Evolutionary conservation across 2,113 vertebrate species (phyloP), one percentile per base, ranked within the genome.

Genomic region (Apeltes quadracus): DNA sequence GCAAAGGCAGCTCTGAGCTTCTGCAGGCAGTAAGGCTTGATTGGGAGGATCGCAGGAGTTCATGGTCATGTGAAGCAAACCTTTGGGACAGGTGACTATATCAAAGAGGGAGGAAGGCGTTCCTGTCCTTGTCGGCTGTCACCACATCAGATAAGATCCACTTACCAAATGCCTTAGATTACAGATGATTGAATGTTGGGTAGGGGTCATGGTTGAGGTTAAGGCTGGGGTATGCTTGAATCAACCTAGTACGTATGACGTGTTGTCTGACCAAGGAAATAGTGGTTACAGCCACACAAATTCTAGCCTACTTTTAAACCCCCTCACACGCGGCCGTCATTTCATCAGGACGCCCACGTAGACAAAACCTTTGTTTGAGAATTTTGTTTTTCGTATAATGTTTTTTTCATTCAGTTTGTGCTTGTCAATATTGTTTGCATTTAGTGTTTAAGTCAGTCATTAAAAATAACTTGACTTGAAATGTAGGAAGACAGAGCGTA

Each of bases 101-200:
- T 56, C 66, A 76, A 71, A 76, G 63, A 58, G 62, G 44, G 50
- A 29, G 54, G 43, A n/a, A 51, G 48, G 69, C 27, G 22, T 36
- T 57, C 29, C 48, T 71, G 76, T 63, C 76, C 80, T 77, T 76
- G 46, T 7, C 9, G 23, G 62, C 68, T 76, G 72, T 72, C 72
- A 69, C 44, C 1, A 2, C 54, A 65, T 72, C 69, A 69, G 69
- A 73, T 73, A 77, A 36, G 20, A 61, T 69, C 69, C 34, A 80
- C 55, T 77, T 55, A 82, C 73, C 55, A 55, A 72, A 69, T 54
- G 29, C 25, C 73, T 44, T 72, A 50, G 78, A 59, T 70, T 51
- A 51, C 22, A 72, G 41, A 73, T 69, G 54, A 56, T 36, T 22
- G 25, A 43, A 63, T 25, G 32, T n/a, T 29, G 29, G 41, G 13